Evolutionary conservation across 2,888 invertebrate genomes (phyloP).

Genomic region (Autographa pulchrina): DNA sequence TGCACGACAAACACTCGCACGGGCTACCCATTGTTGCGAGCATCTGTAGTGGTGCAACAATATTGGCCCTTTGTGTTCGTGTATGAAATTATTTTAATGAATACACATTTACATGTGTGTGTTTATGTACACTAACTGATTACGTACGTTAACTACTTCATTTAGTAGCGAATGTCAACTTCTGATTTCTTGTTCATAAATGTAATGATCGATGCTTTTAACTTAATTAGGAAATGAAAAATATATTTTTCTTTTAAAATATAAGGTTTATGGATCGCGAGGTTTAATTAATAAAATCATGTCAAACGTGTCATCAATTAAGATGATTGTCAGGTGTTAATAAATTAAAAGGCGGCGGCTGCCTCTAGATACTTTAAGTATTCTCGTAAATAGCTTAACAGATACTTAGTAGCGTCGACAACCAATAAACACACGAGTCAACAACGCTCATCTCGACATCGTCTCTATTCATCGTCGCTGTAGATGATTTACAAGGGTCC

Average conservation of each 20-base stretch:
- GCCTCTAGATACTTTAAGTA: slow-evolving; percentile 70
- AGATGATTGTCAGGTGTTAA: slow-evolving; percentile 34
- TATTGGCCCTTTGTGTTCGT: slow-evolving; percentile 78
- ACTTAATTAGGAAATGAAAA: neutral
- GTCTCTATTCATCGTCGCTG: slow-evolving; percentile 83
- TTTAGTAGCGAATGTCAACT: slow-evolving; percentile 39
- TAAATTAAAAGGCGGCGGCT: slow-evolving; percentile 62
- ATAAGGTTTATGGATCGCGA: neutral
- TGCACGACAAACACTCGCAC: slow-evolving; percentile 89
- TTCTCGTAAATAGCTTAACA: slow-evolving; percentile 83
- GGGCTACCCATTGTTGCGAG: slow-evolving; percentile 84
- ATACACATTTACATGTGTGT: slow-evolving; percentile 61
- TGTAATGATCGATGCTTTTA: slow-evolving; percentile 20
- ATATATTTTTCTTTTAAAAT: neutral
- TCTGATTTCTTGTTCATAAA: slow-evolving; percentile 31
- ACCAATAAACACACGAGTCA: slow-evolving; percentile 87
- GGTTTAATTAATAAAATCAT: slow-evolving; percentile 11
- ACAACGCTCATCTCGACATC: slow-evolving; percentile 83
- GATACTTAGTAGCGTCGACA: slow-evolving; percentile 85
- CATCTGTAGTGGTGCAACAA: slow-evolving; percentile 85
- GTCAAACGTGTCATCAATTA: slow-evolving; percentile 39
- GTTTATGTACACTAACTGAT: slow-evolving; percentile 45
- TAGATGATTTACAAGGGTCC: slow-evolving; percentile 89
- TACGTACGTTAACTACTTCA: slow-evolving; percentile 28
- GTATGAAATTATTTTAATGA: slow-evolving; percentile 79